Base-by-base conservation (phyloP, 2,797 vertebrate genomes). In the Syndactyla subalaris region DNA sequence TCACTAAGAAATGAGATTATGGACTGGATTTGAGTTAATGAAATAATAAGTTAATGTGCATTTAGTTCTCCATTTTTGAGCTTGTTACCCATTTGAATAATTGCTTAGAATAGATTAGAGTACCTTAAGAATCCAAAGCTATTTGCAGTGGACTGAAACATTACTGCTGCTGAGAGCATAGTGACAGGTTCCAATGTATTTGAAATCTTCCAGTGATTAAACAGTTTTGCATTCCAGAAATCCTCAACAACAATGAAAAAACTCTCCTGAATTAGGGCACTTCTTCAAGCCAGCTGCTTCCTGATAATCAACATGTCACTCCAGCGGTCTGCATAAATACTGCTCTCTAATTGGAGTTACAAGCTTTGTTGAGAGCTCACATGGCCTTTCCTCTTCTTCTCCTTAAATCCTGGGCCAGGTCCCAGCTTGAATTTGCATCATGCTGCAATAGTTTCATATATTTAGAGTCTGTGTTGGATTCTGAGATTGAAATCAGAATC, bases 281-380 rank as follows among this genome's bases (percentile, higher is more conserved):
- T 93, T 83, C 71, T 89, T 89, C 58, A 90, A 89, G 45, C 52
- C 92, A 95, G 85, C 91, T 96, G 89, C 93, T 96, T 92, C 77
- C 80, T 94, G 77, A 77, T 89, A 88, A 70, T 89, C 75, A 95
- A 26, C 65, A 16, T 77, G 78, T 80, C 81, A 85, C 68, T 94
- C 57, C 38, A 92, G 78, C 86, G 89, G 78, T 54, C 86, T 93
- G 75, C n/a, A 22, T 91, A 83, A 91, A 72, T 94, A 65, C 85
- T 77, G 45, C 54, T 72, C 34, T 91, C 87, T 91, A 91, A 83
- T 95, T 89, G 93, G 90, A 94, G 84, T 89, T 88, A 78, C 78
- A 68, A 43, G 39, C 62, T 57, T 96, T 88, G 63, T 92, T 49
- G 54, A 76, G 90, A 88, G 62, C 84, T 91, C 54, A 61, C 48